These are phyloP conservation scores for Catharus fuscescens DNA, from an alignment of 2,113 vertebrate genomes.

Conservation along the genomic window DNA sequence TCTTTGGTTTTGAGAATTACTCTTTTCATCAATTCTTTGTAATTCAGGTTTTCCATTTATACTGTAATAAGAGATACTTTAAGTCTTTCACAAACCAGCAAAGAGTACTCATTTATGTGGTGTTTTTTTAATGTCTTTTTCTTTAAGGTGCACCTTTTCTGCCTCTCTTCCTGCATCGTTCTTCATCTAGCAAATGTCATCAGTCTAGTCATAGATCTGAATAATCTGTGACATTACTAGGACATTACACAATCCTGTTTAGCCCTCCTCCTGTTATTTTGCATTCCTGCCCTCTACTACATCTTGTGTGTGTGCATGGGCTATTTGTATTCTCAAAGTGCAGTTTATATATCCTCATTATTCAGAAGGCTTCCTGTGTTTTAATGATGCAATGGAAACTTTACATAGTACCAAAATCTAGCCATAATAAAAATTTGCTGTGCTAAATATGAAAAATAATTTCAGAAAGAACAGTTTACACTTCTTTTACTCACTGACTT, in stretches of 20 bases:
- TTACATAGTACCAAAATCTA: neutral
- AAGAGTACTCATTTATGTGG: neutral
- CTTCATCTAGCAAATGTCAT: neutral
- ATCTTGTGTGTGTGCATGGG: neutral
- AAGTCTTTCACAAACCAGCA: neutral
- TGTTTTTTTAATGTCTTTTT: neutral
- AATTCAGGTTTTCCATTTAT: neutral
- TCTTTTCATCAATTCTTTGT: neutral
- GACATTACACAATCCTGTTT: neutral
- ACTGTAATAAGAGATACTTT: neutral
- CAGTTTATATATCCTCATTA: neutral
- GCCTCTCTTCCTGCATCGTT: neutral
- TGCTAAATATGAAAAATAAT: neutral
- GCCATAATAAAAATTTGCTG: neutral
- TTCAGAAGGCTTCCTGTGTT: neutral
- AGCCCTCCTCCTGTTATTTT: neutral
- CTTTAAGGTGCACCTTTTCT: neutral
- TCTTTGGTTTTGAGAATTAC: neutral
- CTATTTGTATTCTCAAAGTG: neutral
- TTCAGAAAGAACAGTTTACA: neutral
- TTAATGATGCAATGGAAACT: neutral
- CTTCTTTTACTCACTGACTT: neutral
- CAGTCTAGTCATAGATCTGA: neutral
- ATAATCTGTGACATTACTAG: neutral
- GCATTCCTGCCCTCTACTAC: neutral